Percentiles rank a stretch among this genome's conserved stretches.
These are phyloP conservation scores for Volucella bombylans DNA, from an alignment of 2,888 invertebrate genomes.

Conservation along the genomic window DNA sequence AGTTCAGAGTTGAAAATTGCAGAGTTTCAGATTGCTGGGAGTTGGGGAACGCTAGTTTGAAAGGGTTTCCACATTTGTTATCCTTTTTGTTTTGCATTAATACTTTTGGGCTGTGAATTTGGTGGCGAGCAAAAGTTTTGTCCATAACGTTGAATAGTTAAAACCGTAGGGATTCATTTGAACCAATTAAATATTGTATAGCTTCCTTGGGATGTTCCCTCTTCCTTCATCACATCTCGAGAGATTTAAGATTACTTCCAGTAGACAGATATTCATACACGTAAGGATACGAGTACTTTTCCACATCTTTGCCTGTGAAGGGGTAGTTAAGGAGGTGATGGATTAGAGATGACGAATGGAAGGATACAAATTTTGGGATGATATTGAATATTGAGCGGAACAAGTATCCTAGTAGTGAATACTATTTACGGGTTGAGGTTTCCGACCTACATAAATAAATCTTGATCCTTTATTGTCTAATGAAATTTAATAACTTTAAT, in stretches of 20 bases:
- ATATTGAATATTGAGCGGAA: slow-evolving; percentile 28
- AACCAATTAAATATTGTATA: slow-evolving; percentile 52
- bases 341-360: neutral
- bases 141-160: slow-evolving; percentile 38
- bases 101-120: slow-evolving; percentile 38
- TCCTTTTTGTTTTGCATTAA: slow-evolving; percentile 48
- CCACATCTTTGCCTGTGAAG: neutral
- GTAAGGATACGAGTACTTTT: neutral
- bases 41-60: neutral
- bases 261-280: neutral
- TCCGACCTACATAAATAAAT: slow-evolving; percentile 25
- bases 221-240: neutral
- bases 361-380: slow-evolving; percentile 10
- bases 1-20: slow-evolving; percentile 22
- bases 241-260: slow-evolving; percentile 22
- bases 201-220: neutral
- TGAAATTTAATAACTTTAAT: slow-evolving; percentile 70
- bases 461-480: slow-evolving; percentile 30
- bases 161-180: slow-evolving; percentile 49
- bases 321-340: too few relatives aligned
- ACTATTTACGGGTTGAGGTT: neutral
- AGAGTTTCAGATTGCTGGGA: too few relatives aligned
- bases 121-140: slow-evolving; percentile 15
- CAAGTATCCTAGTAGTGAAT: neutral
- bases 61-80: slow-evolving; percentile 13